Conservation (phyloP, 2,113 vertebrate species). For the Mesoclemmys tuberculata region DNA sequence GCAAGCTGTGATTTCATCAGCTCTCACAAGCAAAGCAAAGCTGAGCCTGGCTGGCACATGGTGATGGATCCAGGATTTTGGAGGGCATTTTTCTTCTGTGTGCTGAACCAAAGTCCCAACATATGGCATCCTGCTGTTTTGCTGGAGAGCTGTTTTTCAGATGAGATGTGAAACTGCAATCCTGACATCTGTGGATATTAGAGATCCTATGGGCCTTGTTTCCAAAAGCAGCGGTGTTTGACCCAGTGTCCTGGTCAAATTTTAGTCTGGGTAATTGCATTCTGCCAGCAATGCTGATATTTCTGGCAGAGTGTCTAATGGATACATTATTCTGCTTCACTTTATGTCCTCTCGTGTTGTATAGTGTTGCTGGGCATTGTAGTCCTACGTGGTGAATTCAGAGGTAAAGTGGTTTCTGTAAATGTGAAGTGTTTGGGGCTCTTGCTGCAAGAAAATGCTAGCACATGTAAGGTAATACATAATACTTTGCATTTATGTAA, state of each 20-base stretch:
- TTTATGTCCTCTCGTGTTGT: background rate
- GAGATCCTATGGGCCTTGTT: background rate
- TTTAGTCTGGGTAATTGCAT: background rate
- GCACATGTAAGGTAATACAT: background rate
- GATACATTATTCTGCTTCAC: background rate
- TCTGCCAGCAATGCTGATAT: background rate
- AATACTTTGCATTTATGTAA: background rate
- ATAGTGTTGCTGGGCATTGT: background rate
- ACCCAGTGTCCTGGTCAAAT: background rate
- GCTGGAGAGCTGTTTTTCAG: background rate
- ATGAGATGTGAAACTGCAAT: background rate
- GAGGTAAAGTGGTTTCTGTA: background rate
- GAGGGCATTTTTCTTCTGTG: background rate
- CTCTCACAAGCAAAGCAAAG: background rate
- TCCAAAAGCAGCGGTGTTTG: background rate
- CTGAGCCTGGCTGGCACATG: background rate
- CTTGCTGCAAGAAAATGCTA: background rate
- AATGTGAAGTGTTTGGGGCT: background rate
- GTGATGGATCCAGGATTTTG: background rate
- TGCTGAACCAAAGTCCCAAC: background rate
- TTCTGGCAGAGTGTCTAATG: background rate
- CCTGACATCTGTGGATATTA: background rate
- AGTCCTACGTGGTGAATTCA: rapidly evolving
- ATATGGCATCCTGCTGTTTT: background rate
- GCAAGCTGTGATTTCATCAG: background rate